Conservation (phyloP, 2,797 vertebrate genomes). For the Poeciliopsis paucimaculata region DNA sequence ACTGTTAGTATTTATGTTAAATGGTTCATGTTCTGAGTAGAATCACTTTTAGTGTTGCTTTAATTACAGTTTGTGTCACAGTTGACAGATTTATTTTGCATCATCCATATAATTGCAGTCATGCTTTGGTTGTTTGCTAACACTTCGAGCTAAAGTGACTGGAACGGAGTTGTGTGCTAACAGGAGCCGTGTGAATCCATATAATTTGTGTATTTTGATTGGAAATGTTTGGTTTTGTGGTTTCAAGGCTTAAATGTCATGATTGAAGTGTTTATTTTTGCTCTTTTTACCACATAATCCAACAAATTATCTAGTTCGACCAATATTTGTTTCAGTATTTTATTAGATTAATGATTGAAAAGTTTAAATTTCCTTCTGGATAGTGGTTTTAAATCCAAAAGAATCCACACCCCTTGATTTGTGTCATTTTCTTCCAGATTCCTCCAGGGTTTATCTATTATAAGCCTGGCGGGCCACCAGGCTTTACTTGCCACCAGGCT, state of each 20-base stretch:
- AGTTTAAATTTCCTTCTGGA: neutral
- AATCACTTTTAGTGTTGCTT: neutral
- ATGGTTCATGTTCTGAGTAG: conserved; percentile 5
- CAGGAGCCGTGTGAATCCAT: neutral
- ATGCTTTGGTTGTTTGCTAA: neutral
- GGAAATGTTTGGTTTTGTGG: neutral
- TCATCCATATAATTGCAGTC: neutral
- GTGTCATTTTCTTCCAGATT: neutral
- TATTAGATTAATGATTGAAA: neutral
- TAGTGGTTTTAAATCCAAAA: neutral
- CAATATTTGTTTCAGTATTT: neutral
- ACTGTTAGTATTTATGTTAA: conserved; percentile 14
- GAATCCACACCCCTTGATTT: neutral
- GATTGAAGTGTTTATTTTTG: neutral
- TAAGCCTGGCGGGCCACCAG: too few species aligned
- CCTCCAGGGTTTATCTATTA: too few species aligned
- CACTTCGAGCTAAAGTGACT: neutral
- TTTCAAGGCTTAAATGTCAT: neutral
- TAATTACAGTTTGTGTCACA: conserved; percentile 32
- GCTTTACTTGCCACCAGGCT: too few species aligned
- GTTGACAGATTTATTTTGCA: conserved; percentile 1
- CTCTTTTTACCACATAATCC: neutral
- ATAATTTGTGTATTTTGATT: neutral
- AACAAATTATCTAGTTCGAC: neutral
- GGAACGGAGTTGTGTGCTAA: neutral